Conservation (phyloP, 53 echinoderm and acorn worm species). For the Holothuria leucospilota region DNA sequence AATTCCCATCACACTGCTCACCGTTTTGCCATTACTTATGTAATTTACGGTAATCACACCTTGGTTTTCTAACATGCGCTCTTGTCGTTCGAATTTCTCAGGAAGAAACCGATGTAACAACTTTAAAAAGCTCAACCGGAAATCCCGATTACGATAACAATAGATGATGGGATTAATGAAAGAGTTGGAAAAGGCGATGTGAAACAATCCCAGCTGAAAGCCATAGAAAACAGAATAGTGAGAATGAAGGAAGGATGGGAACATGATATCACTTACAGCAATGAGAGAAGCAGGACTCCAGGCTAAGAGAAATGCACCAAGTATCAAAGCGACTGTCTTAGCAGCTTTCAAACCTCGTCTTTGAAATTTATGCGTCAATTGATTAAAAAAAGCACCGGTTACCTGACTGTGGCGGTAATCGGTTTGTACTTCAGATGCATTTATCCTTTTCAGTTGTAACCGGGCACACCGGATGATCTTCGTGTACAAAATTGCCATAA, state of each 20-base stretch:
- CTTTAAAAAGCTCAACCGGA: slow-evolving; percentile 61
- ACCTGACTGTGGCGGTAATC: neutral
- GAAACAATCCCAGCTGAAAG: slow-evolving; percentile 64
- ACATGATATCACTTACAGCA: slow-evolving; percentile 57
- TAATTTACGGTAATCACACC: neutral
- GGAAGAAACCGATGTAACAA: neutral
- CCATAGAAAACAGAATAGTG: slow-evolving; percentile 45
- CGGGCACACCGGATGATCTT: slow-evolving; percentile 12
- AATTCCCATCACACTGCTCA: neutral
- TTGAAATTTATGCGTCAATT: slow-evolving; percentile 15
- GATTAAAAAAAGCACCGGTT: slow-evolving; percentile 1
- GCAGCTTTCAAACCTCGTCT: slow-evolving; percentile 71
- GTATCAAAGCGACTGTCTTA: slow-evolving; percentile 65
- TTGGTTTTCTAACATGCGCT: neutral
- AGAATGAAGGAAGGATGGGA: slow-evolving; percentile 53
- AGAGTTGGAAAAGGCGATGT: slow-evolving; percentile 70
- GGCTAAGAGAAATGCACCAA: slow-evolving; percentile 66
- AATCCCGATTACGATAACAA: slow-evolving; percentile 64
- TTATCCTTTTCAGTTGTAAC: slow-evolving; percentile 11
- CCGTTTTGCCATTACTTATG: neutral
- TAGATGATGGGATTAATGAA: slow-evolving; percentile 75
- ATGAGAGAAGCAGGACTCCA: slow-evolving; percentile 70
- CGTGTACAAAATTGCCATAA: neutral
- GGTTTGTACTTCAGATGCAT: neutral
- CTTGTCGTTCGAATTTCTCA: neutral